Base-by-base conservation (phyloP, 2,797 vertebrate species). In the Spea hammondii region DNA sequence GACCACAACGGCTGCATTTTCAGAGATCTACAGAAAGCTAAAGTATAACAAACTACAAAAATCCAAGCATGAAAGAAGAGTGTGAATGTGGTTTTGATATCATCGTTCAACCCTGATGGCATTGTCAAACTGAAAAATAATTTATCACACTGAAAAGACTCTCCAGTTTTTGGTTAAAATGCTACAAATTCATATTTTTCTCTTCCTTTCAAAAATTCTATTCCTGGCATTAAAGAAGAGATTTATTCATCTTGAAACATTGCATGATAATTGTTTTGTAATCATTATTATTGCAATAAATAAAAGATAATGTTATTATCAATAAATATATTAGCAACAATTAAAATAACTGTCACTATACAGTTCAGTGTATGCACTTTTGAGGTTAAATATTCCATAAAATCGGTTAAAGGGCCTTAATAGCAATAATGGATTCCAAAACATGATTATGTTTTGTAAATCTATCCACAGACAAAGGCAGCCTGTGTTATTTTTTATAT, bases 51-150 rank as follows among this genome's bases (percentile, higher is more conserved):
- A 6, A 64, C 55, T 62, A 65, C 57, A 74, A 71, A 79, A 76
- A 70, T 55, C 70, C 57, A 71, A 71, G 67, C 66, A 14, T 71
- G 49, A 76, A 65, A 64, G 45, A 55, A 57, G 49, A 53, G 59
- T 75, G 72, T 70, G 67, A 66, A 75, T 70, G 54, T 57, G 59
- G 72, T 65, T 75, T 74, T 70, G 50, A 70, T 70, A 76, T 66
- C 50, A 76, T 76, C 66, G 14, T 70, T 79, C 78, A 79, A 73
- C 70, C 70, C 45, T 74, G 65, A 55, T 74, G 78, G 71, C 62
- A 75, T 75, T 71, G 48, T 70, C 66, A 75, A 75, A 80, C 75
- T 75, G 66, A 80, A 76, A 76, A 75, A 75, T 71, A 57, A 65
- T 76, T 75, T 66, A 79, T 79, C 78, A 74, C 65, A 53, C 13